phyloP scores from a whole-genome alignment of 2,113 vertebrate species.

The Nyctibius bracteatus region DNA sequence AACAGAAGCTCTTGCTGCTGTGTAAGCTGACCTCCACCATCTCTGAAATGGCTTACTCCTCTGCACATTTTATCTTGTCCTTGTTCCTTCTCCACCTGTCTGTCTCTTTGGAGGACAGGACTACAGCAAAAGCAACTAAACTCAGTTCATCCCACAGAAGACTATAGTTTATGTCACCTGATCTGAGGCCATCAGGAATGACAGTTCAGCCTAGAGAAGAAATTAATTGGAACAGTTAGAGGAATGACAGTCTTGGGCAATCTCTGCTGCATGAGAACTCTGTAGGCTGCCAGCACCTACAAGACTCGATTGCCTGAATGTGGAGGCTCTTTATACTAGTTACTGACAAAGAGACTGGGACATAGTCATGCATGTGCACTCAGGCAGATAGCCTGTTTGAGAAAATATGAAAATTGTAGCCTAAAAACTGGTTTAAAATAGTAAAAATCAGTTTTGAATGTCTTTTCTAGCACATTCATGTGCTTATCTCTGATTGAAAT shows the following conservation, averaged over 20 bases:
- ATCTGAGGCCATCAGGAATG: background rate
- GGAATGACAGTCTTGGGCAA: background rate
- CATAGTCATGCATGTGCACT: accelerated
- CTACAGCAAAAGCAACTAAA: background rate
- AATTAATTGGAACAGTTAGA: background rate
- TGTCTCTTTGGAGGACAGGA: background rate
- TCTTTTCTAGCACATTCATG: background rate
- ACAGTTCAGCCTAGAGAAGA: background rate
- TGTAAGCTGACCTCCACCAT: background rate
- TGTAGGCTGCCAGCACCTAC: background rate
- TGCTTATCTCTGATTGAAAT: background rate
- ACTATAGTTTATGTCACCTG: background rate
- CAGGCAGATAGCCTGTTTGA: background rate
- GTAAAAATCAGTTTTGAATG: background rate
- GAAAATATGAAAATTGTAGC: accelerated
- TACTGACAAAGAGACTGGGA: background rate
- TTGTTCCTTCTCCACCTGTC: background rate
- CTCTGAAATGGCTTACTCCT: background rate
- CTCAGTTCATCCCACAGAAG: background rate
- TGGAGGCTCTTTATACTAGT: background rate
- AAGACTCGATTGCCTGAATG: background rate
- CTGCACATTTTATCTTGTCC: background rate
- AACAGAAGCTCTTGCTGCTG: background rate
- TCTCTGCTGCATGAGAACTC: background rate
- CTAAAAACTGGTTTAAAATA: background rate